Evolutionary conservation across 1,140 invertebrate species (phyloP), one percentile per base, ranked within the genome.

Genomic region (Tachypleus tridentatus): DNA sequence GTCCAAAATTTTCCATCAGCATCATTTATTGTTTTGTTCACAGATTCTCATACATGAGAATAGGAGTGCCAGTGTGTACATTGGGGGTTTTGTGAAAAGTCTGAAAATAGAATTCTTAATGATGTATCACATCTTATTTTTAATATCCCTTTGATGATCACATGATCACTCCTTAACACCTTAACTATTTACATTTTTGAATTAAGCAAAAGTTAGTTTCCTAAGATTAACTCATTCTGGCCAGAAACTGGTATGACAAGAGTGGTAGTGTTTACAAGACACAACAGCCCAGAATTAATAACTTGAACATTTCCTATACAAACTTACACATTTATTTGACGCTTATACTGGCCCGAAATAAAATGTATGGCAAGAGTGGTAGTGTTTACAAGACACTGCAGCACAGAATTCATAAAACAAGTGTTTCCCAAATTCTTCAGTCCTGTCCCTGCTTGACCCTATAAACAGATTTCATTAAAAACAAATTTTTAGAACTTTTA

Each of bases 331-430:
- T 70, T 72, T 8, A 72, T 61, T 49, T 72, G 49, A 57, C 51
- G 48, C 56, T 53, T 9, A 54, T 72, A 71, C 11, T 62, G 57
- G n/a, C 65, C 69, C 7, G 10, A 52, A 4, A 84, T 74, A 66
- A 93, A 90, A 76, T 90, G 92, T 11, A 84, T 82, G 5, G 84
- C 81, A 29, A 94, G 76, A n/a, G 82, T 80, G 3, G 80, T 79
- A 0, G 89, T 90, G 73, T 90, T 88, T 71, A 85, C 87, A 9
- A 91, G 79, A 5, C 88, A 80, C 83, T 73, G 85, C 79, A 77
- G 82, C 77, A 89, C 86, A 72, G 71, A 82, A 78, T 81, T 81
- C 78, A 81, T 80, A 65, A 82, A 82, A 69, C 80, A 83, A 4
- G 80, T 82, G 72, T 82, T 83, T 9, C 79, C 80, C 8, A 83